A percentile compares a stretch with the other conserved stretches of the same genome.
phyloP scores from a whole-genome alignment of 2,888 invertebrate species.

The Callimorpha dominula region DNA sequence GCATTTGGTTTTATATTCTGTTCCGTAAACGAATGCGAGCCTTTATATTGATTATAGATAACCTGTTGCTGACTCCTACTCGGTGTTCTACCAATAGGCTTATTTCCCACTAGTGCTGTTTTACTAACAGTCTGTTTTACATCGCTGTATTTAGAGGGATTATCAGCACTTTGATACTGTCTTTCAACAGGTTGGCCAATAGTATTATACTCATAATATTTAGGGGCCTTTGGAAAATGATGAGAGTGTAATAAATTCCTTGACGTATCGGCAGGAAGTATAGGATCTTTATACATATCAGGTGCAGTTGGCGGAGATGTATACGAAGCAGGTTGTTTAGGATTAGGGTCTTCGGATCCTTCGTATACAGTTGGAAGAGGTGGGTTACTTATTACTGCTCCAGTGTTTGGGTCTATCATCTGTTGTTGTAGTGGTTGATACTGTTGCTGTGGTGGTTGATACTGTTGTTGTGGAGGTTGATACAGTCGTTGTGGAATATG shows the following conservation, averaged over 20 bases:
- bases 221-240: slow-evolving; percentile 33
- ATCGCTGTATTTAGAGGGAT: slow-evolving; percentile 57
- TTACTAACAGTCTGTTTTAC: slow-evolving; percentile 77
- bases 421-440: slow-evolving; percentile 35
- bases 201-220: slow-evolving; percentile 69
- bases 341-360: slow-evolving; percentile 38
- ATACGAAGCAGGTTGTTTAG: slow-evolving; percentile 18
- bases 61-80: slow-evolving; percentile 76
- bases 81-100: slow-evolving; percentile 60
- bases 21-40: slow-evolving; percentile 75
- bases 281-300: slow-evolving; percentile 64
- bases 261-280: slow-evolving; percentile 70
- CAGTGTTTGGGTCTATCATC: slow-evolving; percentile 53
- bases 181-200: slow-evolving; percentile 75
- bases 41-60: slow-evolving; percentile 78
- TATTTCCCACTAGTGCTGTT: slow-evolving; percentile 70
- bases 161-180: slow-evolving; percentile 39
- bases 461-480: slow-evolving; percentile 45
- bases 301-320: slow-evolving; percentile 28
- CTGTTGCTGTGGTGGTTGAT: too few species aligned
- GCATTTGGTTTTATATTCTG: slow-evolving; percentile 63
- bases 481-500: slow-evolving; percentile 45
- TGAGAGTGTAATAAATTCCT: slow-evolving; percentile 44
- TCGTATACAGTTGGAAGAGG: slow-evolving; percentile 50
- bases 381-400: slow-evolving; percentile 28